These are phyloP conservation scores for Aspidoscelis tigris DNA, from an alignment of 2,113 vertebrate species.

Conservation along the genomic window DNA sequence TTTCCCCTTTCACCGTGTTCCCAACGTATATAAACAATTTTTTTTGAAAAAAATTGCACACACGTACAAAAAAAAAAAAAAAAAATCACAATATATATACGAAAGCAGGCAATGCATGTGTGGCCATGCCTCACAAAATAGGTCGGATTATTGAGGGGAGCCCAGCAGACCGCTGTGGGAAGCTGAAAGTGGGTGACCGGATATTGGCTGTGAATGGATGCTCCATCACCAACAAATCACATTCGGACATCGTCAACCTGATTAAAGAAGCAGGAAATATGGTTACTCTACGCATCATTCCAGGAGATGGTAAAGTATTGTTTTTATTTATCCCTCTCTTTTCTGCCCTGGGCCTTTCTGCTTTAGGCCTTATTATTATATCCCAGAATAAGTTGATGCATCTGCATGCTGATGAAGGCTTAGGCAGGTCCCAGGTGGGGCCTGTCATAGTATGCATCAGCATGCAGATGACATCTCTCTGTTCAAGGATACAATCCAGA, in stretches of 20 bases:
- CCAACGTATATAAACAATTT: constrained; percentile 69
- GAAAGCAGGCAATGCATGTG: constrained; percentile 99
- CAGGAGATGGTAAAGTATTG: constrained; percentile 93
- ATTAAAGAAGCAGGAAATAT: constrained; percentile 99
- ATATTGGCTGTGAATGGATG: constrained; percentile 97
- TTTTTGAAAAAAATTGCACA: constrained; percentile 46
- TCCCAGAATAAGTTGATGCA: too few species aligned
- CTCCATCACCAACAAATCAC: constrained; percentile 99
- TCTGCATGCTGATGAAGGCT: too few species aligned
- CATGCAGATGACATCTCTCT: too few species aligned
- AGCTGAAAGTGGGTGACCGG: constrained; percentile 98
- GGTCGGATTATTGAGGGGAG: constrained; percentile 99
- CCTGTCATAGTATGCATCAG: too few species aligned
- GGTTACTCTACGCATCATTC: constrained; percentile 97
- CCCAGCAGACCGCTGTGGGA: constrained; percentile 97
- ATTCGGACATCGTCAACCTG: constrained; percentile 99
- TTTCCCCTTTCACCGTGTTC: constrained; percentile 76
- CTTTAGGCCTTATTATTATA: too few species aligned
- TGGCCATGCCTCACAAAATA: constrained; percentile 99
- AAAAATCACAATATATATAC: constrained; percentile 75
- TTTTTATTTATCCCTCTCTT: constrained; percentile 32
- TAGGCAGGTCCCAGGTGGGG: too few species aligned
- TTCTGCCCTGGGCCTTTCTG: constrained; percentile 12
- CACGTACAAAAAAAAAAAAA: constrained; percentile 45
- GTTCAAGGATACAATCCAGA: too few species aligned